phyloP scores from a whole-genome alignment of 1,140 invertebrate genomes.

The Drosophila nannoptera region DNA sequence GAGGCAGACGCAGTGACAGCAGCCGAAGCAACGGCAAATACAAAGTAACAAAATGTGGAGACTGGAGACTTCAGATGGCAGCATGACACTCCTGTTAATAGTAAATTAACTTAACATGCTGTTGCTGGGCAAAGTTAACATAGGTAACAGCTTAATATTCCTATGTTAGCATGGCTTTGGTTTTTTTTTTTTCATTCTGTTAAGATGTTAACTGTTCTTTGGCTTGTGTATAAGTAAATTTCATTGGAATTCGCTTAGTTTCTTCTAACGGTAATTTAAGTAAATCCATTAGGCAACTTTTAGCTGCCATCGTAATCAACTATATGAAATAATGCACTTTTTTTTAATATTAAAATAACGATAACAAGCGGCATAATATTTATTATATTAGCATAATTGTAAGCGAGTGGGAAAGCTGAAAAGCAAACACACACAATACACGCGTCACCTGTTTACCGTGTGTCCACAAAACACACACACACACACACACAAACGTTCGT shows the following conservation, averaged over 20 bases:
- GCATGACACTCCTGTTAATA: background rate
- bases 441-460: conserved; percentile 63
- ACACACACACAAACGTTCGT: conserved; percentile 23
- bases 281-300: no score
- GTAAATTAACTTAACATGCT: background rate
- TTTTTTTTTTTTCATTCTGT: no score
- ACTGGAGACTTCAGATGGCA: background rate
- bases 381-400: conserved; percentile 44
- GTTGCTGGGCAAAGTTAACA: no score
- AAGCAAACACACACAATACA: conserved; percentile 29
- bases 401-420: conserved; percentile 39
- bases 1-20: no score
- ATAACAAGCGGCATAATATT: conserved; percentile 39
- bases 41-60: background rate
- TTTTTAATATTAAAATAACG: background rate
- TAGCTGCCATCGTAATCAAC: no score
- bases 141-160: no score
- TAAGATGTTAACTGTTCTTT: no score
- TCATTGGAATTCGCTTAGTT: no score
- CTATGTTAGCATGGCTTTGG: no score
- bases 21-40: background rate
- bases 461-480: conserved; percentile 18
- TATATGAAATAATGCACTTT: background rate
- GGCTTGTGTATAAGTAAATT: no score
- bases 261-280: no score